These are phyloP conservation scores for Podocnemis expansa DNA, from an alignment of 2,113 vertebrate species.

Conservation along the genomic window DNA sequence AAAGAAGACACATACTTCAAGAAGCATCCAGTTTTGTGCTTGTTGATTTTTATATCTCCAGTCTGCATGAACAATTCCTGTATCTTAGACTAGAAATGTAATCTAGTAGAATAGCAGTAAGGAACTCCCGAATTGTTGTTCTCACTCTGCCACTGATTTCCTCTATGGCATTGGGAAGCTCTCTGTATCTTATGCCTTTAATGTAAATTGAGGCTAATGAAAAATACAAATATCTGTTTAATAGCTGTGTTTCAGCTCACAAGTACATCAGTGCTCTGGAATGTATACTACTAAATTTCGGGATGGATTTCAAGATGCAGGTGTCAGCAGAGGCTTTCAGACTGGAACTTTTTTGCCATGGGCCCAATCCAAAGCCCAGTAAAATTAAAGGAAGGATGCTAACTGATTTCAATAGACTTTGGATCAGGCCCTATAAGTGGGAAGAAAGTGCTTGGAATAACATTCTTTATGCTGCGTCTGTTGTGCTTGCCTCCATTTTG, in stretches of 20 bases:
- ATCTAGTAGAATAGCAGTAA: accelerated
- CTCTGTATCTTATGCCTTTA: neutral
- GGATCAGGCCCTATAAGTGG: neutral
- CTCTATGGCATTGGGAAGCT: neutral
- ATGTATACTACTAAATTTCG: neutral
- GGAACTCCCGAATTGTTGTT: neutral
- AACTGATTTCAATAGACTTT: neutral
- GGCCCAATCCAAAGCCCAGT: conserved; percentile 26
- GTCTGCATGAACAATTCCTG: accelerated
- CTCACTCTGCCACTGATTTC: neutral
- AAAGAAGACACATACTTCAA: neutral
- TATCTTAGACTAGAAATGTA: neutral
- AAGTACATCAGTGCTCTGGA: neutral
- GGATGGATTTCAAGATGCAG: neutral
- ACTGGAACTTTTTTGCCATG: conserved; percentile 11
- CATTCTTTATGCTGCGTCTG: conserved; percentile 61
- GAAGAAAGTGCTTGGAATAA: conserved; percentile 34
- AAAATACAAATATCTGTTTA: conserved; percentile 21
- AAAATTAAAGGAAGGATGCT: conserved; percentile 45
- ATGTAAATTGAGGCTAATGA: neutral
- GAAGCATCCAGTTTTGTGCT: neutral
- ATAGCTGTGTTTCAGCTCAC: neutral
- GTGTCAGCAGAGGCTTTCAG: neutral
- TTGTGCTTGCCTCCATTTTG: conserved; percentile 34
- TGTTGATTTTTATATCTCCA: neutral